Conservation (phyloP, 2,888 invertebrate species). For the Napeogenes inachia region DNA sequence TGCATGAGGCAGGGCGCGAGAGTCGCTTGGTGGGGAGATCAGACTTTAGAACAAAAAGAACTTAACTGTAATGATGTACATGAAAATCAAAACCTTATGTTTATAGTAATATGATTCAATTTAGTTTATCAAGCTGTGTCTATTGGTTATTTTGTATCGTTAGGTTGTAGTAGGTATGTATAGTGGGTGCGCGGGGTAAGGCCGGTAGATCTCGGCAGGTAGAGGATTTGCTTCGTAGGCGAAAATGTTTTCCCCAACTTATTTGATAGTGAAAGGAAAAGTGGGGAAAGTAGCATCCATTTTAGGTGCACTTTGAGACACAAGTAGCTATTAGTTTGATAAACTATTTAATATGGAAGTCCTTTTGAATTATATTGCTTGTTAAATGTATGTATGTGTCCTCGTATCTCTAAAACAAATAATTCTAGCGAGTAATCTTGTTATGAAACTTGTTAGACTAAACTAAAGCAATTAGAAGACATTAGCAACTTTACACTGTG, state of each 20-base stretch:
- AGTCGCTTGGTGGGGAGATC: slow-evolving; percentile 67
- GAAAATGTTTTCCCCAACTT: slow-evolving; percentile 75
- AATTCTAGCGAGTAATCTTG: too few relatives aligned
- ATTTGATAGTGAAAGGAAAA: slow-evolving; percentile 72
- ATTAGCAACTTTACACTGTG: too few relatives aligned
- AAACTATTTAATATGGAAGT: neutral
- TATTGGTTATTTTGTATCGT: slow-evolving; percentile 30
- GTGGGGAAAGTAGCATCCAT: slow-evolving; percentile 67
- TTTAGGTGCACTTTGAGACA: slow-evolving; percentile 26
- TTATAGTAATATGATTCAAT: accelerated
- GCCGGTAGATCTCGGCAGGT: slow-evolving; percentile 74
- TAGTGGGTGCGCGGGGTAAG: slow-evolving; percentile 73
- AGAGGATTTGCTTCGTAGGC: slow-evolving; percentile 68
- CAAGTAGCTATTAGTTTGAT: neutral
- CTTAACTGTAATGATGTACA: slow-evolving; percentile 35
- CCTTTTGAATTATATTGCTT: too few relatives aligned
- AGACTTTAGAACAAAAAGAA: slow-evolving; percentile 37
- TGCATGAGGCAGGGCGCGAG: slow-evolving; percentile 78
- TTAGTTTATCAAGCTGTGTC: slow-evolving; percentile 24
- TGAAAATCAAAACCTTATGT: slow-evolving; percentile 34
- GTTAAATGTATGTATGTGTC: too few relatives aligned
- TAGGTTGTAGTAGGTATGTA: slow-evolving; percentile 61
- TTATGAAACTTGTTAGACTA: too few relatives aligned
- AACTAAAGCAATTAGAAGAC: too few relatives aligned
- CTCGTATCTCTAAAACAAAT: too few relatives aligned